Conservation (phyloP, 2,888 invertebrate genomes). For the Rhabditoides inermis region DNA sequence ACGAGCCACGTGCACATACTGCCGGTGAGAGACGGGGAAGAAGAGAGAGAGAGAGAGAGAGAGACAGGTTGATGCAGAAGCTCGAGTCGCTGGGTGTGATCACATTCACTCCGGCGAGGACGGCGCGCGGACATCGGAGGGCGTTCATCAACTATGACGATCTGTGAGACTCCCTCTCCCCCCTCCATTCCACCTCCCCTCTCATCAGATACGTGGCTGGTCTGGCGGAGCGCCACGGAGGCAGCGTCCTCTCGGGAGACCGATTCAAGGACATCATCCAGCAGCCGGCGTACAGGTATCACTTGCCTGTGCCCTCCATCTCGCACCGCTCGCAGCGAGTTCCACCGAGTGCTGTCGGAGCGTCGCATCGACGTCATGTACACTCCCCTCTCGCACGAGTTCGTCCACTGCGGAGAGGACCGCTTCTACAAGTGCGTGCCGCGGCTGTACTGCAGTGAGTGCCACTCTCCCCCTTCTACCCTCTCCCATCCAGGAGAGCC, state of each 20-base stretch:
- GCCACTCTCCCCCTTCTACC: too few relatives aligned
- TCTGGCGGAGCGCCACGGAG: constrained; percentile 34
- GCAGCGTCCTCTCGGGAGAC: constrained; percentile 35
- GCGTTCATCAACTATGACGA: constrained; percentile 45
- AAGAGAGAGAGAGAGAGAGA: not conserved
- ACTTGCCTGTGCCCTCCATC: too few relatives aligned
- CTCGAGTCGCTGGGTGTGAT: constrained; percentile 31
- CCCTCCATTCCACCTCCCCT: not conserved
- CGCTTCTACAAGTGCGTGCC: too few relatives aligned
- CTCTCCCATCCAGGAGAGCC: too few relatives aligned
- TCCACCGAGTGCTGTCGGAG: constrained; percentile 23
- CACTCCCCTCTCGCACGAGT: constrained; percentile 21
- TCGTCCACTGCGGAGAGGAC: constrained; percentile 21
- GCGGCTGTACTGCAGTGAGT: too few relatives aligned
- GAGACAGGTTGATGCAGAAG: constrained; percentile 15
- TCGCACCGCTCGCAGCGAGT: too few relatives aligned
- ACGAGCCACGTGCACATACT: constrained; percentile 26
- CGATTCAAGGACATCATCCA: constrained; percentile 37
- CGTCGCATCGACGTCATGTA: constrained; percentile 28
- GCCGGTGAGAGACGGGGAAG: constrained; percentile 9
- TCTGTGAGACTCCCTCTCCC: constrained; percentile 8
- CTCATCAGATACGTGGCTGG: constrained; percentile 21
- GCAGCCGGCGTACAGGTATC: constrained; percentile 21
- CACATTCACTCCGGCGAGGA: constrained; percentile 38
- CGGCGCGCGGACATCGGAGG: constrained; percentile 25